phyloP scores from a whole-genome alignment of 2,797 vertebrate genomes.

The Cyclopterus lumpus region DNA sequence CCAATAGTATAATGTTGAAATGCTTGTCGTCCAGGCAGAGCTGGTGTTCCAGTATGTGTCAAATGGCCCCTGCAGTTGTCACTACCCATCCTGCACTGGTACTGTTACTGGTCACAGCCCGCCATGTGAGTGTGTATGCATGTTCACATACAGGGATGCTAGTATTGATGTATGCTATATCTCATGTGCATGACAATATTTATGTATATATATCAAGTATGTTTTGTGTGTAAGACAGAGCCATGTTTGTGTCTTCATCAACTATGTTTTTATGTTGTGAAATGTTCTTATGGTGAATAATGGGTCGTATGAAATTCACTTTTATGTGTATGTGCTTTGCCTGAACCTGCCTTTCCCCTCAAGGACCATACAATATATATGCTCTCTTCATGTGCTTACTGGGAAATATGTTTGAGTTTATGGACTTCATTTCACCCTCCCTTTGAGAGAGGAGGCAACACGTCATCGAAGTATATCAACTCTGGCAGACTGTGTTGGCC shows the following conservation, averaged over 20 bases:
- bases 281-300: background rate
- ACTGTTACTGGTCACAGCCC: constrained; percentile 45
- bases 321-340: background rate
- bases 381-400: constrained; percentile 59
- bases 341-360: constrained; percentile 15
- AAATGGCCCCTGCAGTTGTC: constrained; percentile 73
- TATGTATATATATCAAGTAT: too few relatives aligned
- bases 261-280: background rate
- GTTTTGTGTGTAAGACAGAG: background rate
- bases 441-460: constrained; percentile 35
- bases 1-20: too few relatives aligned
- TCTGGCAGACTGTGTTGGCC: constrained; percentile 40
- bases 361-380: constrained; percentile 33
- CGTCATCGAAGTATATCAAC: constrained; percentile 60
- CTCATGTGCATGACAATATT: constrained; percentile 20
- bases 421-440: constrained; percentile 53
- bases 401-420: constrained; percentile 68
- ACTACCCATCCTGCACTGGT: constrained; percentile 40
- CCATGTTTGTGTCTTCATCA: constrained; percentile 8
- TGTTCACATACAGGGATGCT: constrained; percentile 17
- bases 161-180: constrained; percentile 22
- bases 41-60: too few relatives aligned
- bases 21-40: too few relatives aligned
- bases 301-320: background rate
- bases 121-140: constrained; percentile 12